phyloP scores from a whole-genome alignment of 1,140 invertebrate species.

The Physella acuta region DNA sequence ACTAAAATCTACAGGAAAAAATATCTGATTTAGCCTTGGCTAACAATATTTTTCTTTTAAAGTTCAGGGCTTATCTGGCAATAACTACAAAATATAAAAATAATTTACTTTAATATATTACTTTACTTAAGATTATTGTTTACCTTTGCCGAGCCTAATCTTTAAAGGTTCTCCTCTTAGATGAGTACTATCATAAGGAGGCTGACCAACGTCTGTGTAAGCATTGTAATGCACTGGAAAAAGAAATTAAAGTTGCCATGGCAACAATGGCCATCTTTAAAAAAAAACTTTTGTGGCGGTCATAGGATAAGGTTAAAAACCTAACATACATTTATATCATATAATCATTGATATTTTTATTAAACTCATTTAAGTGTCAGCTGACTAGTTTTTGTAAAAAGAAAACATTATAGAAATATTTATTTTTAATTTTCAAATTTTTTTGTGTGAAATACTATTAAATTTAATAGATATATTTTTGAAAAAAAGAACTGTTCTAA shows the following conservation, averaged over 20 bases:
- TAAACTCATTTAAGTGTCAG: not conserved
- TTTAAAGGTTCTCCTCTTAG: constrained; percentile 53
- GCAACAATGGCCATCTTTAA: not conserved
- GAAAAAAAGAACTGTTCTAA: too few species aligned
- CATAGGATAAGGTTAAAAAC: not conserved
- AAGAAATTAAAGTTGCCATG: not conserved
- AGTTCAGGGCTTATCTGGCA: too few species aligned
- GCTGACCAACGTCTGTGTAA: constrained; percentile 70
- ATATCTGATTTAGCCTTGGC: too few species aligned
- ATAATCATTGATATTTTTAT: not conserved
- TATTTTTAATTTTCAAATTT: not conserved
- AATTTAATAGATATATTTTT: too few species aligned
- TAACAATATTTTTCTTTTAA: too few species aligned
- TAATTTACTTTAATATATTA: too few species aligned
- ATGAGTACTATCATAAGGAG: constrained; percentile 74
- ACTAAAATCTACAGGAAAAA: too few species aligned
- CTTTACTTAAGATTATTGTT: too few species aligned
- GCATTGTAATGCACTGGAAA: constrained; percentile 69
- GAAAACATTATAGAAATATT: not conserved
- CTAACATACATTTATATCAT: too few species aligned
- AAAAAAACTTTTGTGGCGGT: too few species aligned
- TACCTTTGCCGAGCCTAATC: constrained; percentile 36
- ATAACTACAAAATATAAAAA: too few species aligned
- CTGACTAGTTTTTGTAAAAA: not conserved
- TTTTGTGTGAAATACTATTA: too few species aligned